phyloP scores from a whole-genome alignment of 1,140 invertebrate genomes.

The Ceratosolen fusciceps region DNA sequence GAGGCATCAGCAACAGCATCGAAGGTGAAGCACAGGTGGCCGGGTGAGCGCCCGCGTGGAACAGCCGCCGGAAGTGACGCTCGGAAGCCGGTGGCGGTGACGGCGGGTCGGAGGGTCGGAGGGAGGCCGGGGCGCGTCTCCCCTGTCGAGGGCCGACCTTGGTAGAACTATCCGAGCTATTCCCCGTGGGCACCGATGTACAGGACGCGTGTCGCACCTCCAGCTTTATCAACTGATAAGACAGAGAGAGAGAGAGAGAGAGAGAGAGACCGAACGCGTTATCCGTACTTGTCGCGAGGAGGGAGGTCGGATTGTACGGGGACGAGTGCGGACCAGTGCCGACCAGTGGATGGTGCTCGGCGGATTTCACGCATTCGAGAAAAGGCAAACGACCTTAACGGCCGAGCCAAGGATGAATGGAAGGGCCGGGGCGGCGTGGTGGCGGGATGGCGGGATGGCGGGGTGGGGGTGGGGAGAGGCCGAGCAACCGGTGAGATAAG shows the following conservation, averaged over 20 bases:
- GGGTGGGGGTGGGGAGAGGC: no score
- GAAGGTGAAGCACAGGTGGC: conserved; percentile 54
- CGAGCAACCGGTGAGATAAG: neutral
- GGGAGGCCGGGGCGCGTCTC: conserved; percentile 16
- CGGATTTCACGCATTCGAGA: no score
- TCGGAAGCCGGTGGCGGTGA: conserved; percentile 55
- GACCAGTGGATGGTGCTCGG: no score
- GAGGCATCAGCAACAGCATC: no score
- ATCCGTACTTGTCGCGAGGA: neutral
- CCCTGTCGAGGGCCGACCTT: neutral
- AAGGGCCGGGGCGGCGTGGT: neutral
- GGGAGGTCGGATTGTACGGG: no score
- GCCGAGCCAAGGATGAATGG: no score
- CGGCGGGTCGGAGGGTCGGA: neutral
- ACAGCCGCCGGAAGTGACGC: conserved; percentile 62
- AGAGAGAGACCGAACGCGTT: no score
- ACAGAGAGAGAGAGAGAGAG: no score
- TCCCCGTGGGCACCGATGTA: neutral
- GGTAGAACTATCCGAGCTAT: neutral
- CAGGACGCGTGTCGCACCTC: neutral
- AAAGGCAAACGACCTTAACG: no score
- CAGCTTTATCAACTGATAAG: neutral
- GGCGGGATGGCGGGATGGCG: neutral
- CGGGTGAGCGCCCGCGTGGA: conserved; percentile 65
- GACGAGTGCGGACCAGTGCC: no score